Percentiles rank a stretch among this genome's conserved stretches.
Evolutionary conservation across 1,140 invertebrate species (phyloP).

Genomic region (Eupeodes corollae): DNA sequence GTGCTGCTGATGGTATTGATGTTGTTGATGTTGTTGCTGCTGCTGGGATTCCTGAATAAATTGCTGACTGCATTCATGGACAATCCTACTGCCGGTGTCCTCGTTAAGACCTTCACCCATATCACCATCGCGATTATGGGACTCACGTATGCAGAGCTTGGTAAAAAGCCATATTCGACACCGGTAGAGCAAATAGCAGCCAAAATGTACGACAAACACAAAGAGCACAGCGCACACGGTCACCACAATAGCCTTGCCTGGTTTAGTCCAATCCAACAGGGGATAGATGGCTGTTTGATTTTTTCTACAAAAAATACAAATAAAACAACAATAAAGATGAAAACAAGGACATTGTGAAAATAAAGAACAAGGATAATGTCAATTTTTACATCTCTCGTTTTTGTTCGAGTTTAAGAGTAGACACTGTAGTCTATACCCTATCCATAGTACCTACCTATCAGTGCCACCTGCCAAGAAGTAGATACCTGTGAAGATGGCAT

Average conservation of each 20-base stretch:
- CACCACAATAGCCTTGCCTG: slow-evolving; percentile 39
- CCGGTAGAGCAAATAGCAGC: slow-evolving; percentile 36
- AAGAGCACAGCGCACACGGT: slow-evolving; percentile 44
- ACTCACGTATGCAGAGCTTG: slow-evolving; percentile 32
- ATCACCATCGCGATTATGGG: slow-evolving; percentile 30
- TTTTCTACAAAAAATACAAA: slow-evolving; percentile 28
- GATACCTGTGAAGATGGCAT: slow-evolving; percentile 50
- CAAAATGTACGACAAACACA: slow-evolving; percentile 38
- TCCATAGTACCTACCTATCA: slow-evolving; percentile 34
- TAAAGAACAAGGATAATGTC: too few relatives aligned
- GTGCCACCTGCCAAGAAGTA: slow-evolving; percentile 56
- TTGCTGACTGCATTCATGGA: slow-evolving; percentile 8
- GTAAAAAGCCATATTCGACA: slow-evolving; percentile 34
- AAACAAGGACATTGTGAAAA: background rate
- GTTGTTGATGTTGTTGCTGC: slow-evolving; percentile 27
- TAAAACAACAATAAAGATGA: background rate
- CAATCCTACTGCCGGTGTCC: slow-evolving; percentile 14
- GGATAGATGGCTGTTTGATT: slow-evolving; percentile 47
- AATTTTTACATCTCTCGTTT: background rate
- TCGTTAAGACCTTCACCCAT: slow-evolving; percentile 31
- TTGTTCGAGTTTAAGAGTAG: background rate
- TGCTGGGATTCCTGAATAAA: slow-evolving; percentile 28
- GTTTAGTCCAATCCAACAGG: slow-evolving; percentile 50
- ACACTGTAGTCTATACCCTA: background rate
- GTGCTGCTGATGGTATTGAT: slow-evolving; percentile 24